Evolutionary conservation across 2,888 invertebrate genomes (phyloP).

Genomic region (Desoria tigrina): DNA sequence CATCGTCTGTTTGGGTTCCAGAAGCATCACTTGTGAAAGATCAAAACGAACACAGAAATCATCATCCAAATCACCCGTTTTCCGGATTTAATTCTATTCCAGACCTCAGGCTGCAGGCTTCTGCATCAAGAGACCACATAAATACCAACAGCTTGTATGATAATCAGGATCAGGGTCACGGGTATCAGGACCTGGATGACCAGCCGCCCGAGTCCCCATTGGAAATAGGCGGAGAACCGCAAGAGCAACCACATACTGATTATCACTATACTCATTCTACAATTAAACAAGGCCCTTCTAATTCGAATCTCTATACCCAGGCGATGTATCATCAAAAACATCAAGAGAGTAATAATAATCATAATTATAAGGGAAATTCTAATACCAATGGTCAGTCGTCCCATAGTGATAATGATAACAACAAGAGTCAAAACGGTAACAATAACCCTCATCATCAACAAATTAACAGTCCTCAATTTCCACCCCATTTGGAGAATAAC

Average conservation of each 20-base stretch:
- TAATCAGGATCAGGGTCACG: not conserved
- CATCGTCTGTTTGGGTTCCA: too few relatives aligned
- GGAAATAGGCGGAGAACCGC: not conserved
- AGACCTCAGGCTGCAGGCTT: not conserved
- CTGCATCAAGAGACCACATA: not conserved
- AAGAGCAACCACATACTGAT: not conserved
- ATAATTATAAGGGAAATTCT: too few relatives aligned
- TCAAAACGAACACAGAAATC: too few relatives aligned
- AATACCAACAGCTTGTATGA: not conserved
- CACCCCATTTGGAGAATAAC: not conserved
- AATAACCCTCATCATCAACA: not conserved
- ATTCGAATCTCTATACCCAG: too few relatives aligned
- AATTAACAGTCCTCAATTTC: not conserved
- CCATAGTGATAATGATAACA: too few relatives aligned
- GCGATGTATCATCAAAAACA: too few relatives aligned
- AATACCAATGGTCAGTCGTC: too few relatives aligned
- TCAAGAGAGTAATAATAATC: too few relatives aligned
- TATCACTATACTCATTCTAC: constrained; percentile 1
- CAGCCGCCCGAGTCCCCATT: not conserved
- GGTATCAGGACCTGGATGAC: not conserved
- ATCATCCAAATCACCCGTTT: not conserved
- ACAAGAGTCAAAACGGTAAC: not conserved
- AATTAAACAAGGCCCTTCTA: not conserved
- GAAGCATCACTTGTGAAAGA: too few relatives aligned
- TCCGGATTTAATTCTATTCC: not conserved